Conservation (phyloP, 2,888 invertebrate species). For the Andrena haemorrhoa region DNA sequence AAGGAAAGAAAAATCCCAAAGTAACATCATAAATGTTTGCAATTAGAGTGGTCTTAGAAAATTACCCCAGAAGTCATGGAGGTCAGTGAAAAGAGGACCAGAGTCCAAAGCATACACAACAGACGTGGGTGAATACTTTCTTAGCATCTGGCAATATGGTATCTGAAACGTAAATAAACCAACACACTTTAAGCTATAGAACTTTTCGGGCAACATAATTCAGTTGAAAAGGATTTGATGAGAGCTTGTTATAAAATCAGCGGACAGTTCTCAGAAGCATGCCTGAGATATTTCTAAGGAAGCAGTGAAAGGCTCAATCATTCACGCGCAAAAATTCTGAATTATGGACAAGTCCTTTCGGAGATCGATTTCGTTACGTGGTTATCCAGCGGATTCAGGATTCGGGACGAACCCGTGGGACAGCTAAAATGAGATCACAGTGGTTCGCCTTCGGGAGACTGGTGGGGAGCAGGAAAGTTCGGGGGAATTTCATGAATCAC, state of each 20-base stretch:
- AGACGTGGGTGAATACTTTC: no score
- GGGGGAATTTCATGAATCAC: slow-evolving; percentile 78
- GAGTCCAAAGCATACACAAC: no score
- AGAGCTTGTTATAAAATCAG: background rate
- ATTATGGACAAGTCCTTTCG: slow-evolving; percentile 50
- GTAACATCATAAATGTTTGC: no score
- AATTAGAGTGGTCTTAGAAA: no score
- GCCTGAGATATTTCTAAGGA: background rate
- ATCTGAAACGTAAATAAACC: background rate
- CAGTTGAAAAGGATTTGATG: background rate
- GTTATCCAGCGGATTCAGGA: slow-evolving; percentile 65
- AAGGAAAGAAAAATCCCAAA: no score
- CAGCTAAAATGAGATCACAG: slow-evolving; percentile 74
- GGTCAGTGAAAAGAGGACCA: no score
- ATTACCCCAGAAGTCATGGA: no score
- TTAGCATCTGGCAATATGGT: no score
- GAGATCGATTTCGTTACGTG: slow-evolving; percentile 68
- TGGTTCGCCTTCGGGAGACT: slow-evolving; percentile 66
- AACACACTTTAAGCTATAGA: background rate
- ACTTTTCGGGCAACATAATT: background rate
- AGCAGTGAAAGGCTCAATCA: slow-evolving; percentile 13
- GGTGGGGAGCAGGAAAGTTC: slow-evolving; percentile 67
- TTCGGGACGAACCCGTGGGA: slow-evolving; percentile 68
- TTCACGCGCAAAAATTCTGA: slow-evolving; percentile 34
- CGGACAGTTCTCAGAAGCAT: background rate